A percentile compares a stretch with the other conserved stretches of the same genome.
Evolutionary conservation across 2,113 vertebrate species (phyloP).

Genomic region (Cygnus atratus): DNA sequence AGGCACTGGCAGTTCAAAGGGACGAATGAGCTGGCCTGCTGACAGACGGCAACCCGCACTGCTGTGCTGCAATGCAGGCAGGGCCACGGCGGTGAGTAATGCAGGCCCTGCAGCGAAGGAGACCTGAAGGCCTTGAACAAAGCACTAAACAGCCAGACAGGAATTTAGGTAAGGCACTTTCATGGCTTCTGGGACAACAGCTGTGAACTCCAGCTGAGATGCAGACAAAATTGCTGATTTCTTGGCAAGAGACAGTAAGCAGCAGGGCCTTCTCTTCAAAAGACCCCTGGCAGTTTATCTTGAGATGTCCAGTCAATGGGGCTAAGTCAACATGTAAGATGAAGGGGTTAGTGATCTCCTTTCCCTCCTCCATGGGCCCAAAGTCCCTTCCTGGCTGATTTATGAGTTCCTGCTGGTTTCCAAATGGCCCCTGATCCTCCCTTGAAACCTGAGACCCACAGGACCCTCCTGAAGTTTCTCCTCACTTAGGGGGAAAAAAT

Average conservation of each 20-base stretch:
- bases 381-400: background rate
- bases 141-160: background rate
- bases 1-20: background rate
- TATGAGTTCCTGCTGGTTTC: constrained; percentile 47
- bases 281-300: constrained; percentile 25
- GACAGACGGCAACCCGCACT: fast-evolving
- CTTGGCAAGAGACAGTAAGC: background rate
- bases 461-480: background rate
- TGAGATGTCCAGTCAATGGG: background rate
- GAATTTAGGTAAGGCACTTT: background rate
- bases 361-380: background rate
- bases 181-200: background rate
- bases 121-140: fast-evolving
- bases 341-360: constrained; percentile 33
- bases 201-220: background rate
- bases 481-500: background rate
- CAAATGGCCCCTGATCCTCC: background rate
- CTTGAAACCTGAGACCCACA: constrained; percentile 38
- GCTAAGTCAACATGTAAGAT: constrained; percentile 38
- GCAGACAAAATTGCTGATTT: background rate
- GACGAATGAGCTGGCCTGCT: background rate
- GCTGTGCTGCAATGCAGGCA: fast-evolving
- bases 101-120: background rate
- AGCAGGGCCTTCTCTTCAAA: constrained; percentile 29
- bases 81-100: fast-evolving